Conservation (phyloP, 2,888 invertebrate genomes). For the Leucophora obtusa region DNA sequence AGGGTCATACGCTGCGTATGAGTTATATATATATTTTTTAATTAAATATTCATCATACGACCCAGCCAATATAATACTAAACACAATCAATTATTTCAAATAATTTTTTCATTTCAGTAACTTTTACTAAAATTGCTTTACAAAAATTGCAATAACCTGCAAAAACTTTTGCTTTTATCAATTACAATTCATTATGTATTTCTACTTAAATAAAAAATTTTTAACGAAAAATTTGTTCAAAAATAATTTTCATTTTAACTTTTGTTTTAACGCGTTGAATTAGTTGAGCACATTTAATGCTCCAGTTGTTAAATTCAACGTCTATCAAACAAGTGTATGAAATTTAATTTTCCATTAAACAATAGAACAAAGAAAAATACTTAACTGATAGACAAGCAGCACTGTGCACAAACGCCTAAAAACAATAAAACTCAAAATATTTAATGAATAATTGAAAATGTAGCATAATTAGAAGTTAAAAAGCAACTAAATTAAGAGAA, state of each 20-base stretch:
- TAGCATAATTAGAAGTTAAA: neutral
- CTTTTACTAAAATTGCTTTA: neutral
- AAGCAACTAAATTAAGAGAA: neutral
- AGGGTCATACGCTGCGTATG: neutral
- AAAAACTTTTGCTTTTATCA: neutral
- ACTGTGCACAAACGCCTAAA: neutral
- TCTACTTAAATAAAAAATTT: neutral
- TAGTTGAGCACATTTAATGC: conserved; percentile 42
- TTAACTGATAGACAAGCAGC: neutral
- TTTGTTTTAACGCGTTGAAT: conserved; percentile 46
- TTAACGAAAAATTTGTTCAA: neutral
- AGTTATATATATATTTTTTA: neutral
- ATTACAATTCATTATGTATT: neutral
- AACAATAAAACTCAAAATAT: conserved; percentile 1
- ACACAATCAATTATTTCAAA: neutral
- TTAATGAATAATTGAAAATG: conserved; percentile 16
- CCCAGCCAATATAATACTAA: neutral
- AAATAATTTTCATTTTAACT: neutral
- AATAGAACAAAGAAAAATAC: conserved; percentile 18
- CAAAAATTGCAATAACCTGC: neutral
- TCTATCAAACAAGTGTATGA: neutral
- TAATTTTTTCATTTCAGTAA: neutral
- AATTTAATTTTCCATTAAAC: conserved; percentile 27
- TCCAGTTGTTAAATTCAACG: conserved; percentile 32
- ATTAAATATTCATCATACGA: conserved; percentile 10